phyloP scores from a whole-genome alignment of 2,888 invertebrate species.

The Pteria penguin region DNA sequence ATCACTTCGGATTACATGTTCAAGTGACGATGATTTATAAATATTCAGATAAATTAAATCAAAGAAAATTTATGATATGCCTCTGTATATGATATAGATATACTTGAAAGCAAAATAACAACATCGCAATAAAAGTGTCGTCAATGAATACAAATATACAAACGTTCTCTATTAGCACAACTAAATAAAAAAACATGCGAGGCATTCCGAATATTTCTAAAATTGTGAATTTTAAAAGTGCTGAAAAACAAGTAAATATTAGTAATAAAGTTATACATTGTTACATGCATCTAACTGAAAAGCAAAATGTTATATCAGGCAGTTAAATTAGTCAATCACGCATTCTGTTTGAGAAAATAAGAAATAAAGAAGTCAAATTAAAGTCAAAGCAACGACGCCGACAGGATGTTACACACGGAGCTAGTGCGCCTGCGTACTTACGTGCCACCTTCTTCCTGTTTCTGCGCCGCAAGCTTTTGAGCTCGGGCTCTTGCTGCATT shows the following conservation, averaged over 20 bases:
- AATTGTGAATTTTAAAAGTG: not conserved
- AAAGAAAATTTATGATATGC: too few species aligned
- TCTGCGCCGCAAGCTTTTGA: constrained; percentile 4
- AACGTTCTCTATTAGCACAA: too few species aligned
- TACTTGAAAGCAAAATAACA: not conserved
- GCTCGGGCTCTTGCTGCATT: constrained; percentile 10
- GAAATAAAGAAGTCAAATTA: not conserved
- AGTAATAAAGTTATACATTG: not conserved
- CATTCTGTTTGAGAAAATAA: too few species aligned
- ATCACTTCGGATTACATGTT: too few species aligned
- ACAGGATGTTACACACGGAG: constrained; percentile 1
- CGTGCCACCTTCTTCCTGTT: constrained; percentile 23
- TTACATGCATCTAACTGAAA: too few species aligned
- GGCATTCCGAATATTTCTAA: not conserved
- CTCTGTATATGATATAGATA: not conserved
- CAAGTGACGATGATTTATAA: too few species aligned
- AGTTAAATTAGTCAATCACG: too few species aligned
- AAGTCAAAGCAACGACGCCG: constrained; percentile 1
- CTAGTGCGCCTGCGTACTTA: constrained; percentile 20
- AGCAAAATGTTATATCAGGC: too few species aligned
- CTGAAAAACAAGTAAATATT: not conserved
- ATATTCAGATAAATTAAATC: too few species aligned
- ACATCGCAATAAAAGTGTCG: not conserved
- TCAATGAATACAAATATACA: too few species aligned
- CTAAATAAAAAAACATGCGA: too few species aligned